A percentile compares a stretch with the other conserved stretches of the same genome.
Evolutionary conservation across 2,888 invertebrate species (phyloP).

Genomic region (Chrysopilus asiliformis): DNA sequence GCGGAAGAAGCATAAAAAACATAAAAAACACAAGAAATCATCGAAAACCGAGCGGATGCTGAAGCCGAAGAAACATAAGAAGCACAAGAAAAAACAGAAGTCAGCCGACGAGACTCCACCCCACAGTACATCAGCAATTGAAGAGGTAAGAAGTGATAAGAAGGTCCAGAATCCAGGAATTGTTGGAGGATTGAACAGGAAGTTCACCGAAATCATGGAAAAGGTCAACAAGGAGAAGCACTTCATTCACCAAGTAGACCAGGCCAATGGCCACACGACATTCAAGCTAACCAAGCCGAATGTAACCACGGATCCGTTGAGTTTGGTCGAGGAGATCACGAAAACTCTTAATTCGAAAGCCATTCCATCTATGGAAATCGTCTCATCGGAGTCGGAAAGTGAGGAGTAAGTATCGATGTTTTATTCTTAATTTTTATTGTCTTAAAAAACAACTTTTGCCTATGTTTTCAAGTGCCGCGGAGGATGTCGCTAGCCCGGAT

Average conservation of each 20-base stretch:
- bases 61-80: conserved; percentile 46
- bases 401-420: conserved; percentile 34
- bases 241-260: conserved; percentile 18
- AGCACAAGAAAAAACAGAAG: conserved; percentile 41
- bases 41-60: conserved; percentile 38
- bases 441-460: too few relatives aligned
- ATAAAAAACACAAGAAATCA: conserved; percentile 52
- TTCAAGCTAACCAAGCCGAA: conserved; percentile 25
- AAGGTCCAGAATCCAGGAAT: conserved; percentile 12
- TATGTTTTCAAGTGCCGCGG: conserved; percentile 30
- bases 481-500: conserved; percentile 57
- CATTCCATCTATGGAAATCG: conserved; percentile 42
- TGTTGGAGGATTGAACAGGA: conserved; percentile 12
- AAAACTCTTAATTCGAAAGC: conserved; percentile 34
- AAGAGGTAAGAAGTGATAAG: conserved; percentile 35
- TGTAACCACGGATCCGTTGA: conserved; percentile 36
- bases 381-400: conserved; percentile 55
- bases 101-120: conserved; percentile 22
- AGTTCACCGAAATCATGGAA: conserved; percentile 33
- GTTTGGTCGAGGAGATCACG: conserved; percentile 39
- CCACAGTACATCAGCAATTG: conserved; percentile 30
- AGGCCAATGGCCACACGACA: conserved; percentile 25
- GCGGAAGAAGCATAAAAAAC: conserved; percentile 39
- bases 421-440: background rate
- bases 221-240: conserved; percentile 24